Percentiles rank a stretch among this genome's conserved stretches.
These are phyloP conservation scores for Microctenopoma steveboyesi DNA, from an alignment of 2,797 vertebrate species.

Conservation along the genomic window DNA sequence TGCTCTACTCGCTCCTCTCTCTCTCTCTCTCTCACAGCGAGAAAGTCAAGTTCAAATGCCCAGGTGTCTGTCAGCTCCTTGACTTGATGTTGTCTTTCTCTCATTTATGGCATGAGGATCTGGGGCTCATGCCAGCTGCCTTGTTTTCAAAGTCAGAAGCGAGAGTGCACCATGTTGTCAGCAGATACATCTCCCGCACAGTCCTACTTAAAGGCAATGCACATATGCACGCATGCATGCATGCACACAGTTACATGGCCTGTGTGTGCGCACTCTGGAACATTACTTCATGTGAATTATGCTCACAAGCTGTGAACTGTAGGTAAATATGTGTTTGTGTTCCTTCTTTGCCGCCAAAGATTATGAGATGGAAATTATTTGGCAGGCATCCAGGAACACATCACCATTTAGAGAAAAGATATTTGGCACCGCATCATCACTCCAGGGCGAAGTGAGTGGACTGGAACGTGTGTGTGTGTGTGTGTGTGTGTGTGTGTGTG, in stretches of 20 bases:
- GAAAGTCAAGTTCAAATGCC: constrained; percentile 63
- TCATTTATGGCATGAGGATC: constrained; percentile 31
- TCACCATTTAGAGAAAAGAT: constrained; percentile 79
- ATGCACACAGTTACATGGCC: constrained; percentile 28
- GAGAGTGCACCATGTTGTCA: constrained; percentile 53
- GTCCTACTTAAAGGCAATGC: constrained; percentile 42
- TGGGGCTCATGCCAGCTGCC: constrained; percentile 56
- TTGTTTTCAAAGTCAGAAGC: constrained; percentile 34
- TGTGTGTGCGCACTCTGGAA: constrained; percentile 53
- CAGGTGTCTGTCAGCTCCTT: constrained; percentile 66
- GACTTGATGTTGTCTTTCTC: constrained; percentile 19
- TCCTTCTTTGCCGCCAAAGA: constrained; percentile 74
- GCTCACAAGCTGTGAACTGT: constrained; percentile 80
- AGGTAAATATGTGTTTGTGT: constrained; percentile 83
- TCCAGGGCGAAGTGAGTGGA: constrained; percentile 74
- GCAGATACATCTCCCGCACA: constrained; percentile 34
- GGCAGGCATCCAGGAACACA: constrained; percentile 75
- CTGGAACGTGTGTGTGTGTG: constrained; percentile 60
- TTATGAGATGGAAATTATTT: constrained; percentile 84
- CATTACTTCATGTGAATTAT: constrained; percentile 66
- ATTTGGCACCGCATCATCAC: constrained; percentile 77
- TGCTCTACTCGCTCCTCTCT: constrained; percentile 17
- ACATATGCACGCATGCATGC: constrained; percentile 29
- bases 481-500: constrained; percentile 40
- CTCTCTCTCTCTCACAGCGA: constrained; percentile 18